Evolutionary conservation across 2,888 invertebrate genomes (phyloP), one percentile per base, ranked within the genome.

Genomic region (Bellardia bayeri): DNA sequence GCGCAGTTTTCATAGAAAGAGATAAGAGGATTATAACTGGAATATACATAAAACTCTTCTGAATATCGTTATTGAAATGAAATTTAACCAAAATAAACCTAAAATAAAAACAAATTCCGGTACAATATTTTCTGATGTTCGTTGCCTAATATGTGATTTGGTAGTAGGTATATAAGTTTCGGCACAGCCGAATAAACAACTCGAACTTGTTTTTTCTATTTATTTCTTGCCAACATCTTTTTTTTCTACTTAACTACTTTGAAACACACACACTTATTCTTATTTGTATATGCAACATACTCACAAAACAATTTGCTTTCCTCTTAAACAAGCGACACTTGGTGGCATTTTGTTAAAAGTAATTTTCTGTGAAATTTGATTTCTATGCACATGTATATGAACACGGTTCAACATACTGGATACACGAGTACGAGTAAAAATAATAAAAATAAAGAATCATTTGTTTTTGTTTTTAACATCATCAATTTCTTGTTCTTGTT

Each of bases 361-460:
- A 87, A 85, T 85, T 85, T 85, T 80, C 85, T 85, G 85, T 85
- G 85, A 87, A 87, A 87, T 87, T 87, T 87, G 84, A 87, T 87
- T 87, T 84, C 78, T 87, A 78, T 82, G 68, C 61, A 51, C 58
- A 83, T 23, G 23, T 23, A 1, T 23, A 23, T 23, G 23, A 23
- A 23, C 23, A 23, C 23, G 23, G 23, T 23, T 23, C 23, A 71
- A 84, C 45, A 45, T 56, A 61, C 49, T 14, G 37, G 8, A 58
- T 49, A 51, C 23, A 58, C 30, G 11, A 11, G 30, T 30, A 58
- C 5, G n/a, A 14, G n/a, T 3, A 45, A 68, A 23, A n/a, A 82
- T 45, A 64, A 68, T 45, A 74, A 58, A 64, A 66, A 61, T 33
- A 49, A 51, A 33, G 33, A 58, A 58, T 30, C 14, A 61, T 51